A percentile compares a stretch with the other conserved stretches of the same genome.
phyloP scores from a whole-genome alignment of 1,140 invertebrate species.

The Agrypnia vestita region DNA sequence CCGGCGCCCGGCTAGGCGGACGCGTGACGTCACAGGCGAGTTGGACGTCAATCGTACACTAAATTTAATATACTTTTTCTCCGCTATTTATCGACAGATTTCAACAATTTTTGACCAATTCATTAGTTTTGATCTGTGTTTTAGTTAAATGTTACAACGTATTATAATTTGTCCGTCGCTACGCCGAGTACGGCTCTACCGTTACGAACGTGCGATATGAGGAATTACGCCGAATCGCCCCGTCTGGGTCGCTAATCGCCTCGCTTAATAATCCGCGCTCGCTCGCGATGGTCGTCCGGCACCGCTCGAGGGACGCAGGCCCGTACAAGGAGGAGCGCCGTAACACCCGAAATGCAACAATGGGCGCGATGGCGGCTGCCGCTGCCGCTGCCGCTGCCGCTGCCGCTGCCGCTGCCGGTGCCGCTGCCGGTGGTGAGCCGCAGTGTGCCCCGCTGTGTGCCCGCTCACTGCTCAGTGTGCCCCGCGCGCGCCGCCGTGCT shows the following conservation, averaged over 20 bases:
- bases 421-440: no score
- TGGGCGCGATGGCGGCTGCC: slow-evolving; percentile 42
- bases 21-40: no score
- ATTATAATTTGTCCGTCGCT: background rate
- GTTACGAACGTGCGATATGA: background rate
- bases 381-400: background rate
- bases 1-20: no score
- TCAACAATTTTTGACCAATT: no score
- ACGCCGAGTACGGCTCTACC: background rate
- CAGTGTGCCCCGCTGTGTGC: background rate
- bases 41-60: no score
- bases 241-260: slow-evolving; percentile 14
- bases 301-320: background rate
- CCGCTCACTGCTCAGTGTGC: slow-evolving; percentile 14
- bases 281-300: background rate
- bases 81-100: no score
- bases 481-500: slow-evolving; percentile 23
- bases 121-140: no score
- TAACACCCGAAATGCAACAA: slow-evolving; percentile 53
- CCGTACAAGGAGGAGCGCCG: slow-evolving; percentile 38
- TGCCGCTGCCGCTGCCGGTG: no score
- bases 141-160: background rate
- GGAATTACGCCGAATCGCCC: background rate
- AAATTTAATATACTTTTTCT: no score
- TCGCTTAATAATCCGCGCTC: background rate